phyloP scores from a whole-genome alignment of 2,113 vertebrate species.

The Pelmatolapia mariae region DNA sequence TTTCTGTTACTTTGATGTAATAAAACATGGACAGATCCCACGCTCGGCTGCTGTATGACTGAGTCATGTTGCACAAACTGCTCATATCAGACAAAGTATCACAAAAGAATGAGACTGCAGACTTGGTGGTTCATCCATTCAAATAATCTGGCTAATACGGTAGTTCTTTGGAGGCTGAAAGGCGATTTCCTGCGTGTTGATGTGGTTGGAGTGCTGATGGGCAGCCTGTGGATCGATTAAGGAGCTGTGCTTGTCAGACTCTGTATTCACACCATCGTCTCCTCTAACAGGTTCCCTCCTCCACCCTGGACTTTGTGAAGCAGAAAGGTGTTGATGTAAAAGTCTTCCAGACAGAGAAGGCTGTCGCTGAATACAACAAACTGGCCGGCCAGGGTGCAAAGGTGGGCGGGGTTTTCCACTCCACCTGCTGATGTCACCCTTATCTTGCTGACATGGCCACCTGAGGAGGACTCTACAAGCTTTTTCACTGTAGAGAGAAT shows the following conservation, averaged over 20 bases:
- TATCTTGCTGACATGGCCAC: background rate
- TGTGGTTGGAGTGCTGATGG: background rate
- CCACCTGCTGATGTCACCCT: constrained; percentile 81
- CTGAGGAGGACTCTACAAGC: background rate
- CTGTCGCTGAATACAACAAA: constrained; percentile 85
- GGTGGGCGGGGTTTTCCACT: constrained; percentile 94
- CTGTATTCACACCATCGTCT: background rate
- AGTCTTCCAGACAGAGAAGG: constrained; percentile 86
- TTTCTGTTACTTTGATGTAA: background rate
- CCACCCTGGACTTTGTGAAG: constrained; percentile 83
- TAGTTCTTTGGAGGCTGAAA: background rate
- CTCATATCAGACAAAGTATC: background rate
- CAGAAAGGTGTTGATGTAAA: constrained; percentile 77
- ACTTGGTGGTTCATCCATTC: background rate
- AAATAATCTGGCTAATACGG: rapidly evolving
- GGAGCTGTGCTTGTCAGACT: background rate
- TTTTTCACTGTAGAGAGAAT: background rate
- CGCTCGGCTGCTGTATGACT: background rate
- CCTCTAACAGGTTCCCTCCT: constrained; percentile 76
- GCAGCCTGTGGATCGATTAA: rapidly evolving
- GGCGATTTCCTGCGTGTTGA: rapidly evolving
- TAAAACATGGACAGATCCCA: background rate
- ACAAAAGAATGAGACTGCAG: background rate
- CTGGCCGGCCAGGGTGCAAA: constrained; percentile 77
- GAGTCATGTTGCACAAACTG: background rate